phyloP scores from a whole-genome alignment of 1,140 invertebrate genomes.

The Orius laevigatus region DNA sequence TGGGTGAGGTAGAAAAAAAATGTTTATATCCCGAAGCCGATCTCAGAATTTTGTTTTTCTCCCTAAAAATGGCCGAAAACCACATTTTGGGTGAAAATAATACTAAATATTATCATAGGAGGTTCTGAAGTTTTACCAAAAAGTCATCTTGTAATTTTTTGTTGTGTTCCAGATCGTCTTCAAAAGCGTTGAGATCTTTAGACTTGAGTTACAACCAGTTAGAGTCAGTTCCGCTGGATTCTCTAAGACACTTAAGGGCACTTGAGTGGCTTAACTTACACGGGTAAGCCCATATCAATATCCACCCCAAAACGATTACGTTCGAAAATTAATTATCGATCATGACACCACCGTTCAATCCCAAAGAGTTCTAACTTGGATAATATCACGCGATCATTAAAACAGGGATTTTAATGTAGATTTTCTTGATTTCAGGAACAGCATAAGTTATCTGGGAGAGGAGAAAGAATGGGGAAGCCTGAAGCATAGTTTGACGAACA shows the following conservation, averaged over 20 bases:
- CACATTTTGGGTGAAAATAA: too few species aligned
- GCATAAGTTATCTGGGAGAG: slow-evolving; percentile 44
- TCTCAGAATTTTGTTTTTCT: too few species aligned
- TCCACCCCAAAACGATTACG: not conserved
- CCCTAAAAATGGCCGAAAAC: too few species aligned
- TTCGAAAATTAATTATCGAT: not conserved
- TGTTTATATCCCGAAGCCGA: too few species aligned
- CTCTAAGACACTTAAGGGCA: not conserved
- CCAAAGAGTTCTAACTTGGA: not conserved
- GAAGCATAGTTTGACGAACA: slow-evolving; percentile 50
- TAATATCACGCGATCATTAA: not conserved
- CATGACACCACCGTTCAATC: too few species aligned
- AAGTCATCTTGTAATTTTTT: not conserved
- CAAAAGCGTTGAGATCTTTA: slow-evolving; percentile 3
- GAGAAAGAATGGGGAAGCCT: slow-evolving; percentile 55
- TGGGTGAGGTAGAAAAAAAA: too few species aligned
- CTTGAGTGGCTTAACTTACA: slow-evolving; percentile 8
- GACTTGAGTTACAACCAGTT: slow-evolving; percentile 13
- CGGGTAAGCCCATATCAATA: slow-evolving; percentile 9
- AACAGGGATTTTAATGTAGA: not conserved
- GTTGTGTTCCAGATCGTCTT: slow-evolving; percentile 6
- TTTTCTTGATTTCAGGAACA: slow-evolving; percentile 25
- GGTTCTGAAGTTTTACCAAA: not conserved
- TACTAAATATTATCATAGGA: not conserved
- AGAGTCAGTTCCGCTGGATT: slow-evolving; percentile 9